Base-by-base conservation (phyloP, 2,113 vertebrate genomes). In the Pygoscelis antarcticus region DNA sequence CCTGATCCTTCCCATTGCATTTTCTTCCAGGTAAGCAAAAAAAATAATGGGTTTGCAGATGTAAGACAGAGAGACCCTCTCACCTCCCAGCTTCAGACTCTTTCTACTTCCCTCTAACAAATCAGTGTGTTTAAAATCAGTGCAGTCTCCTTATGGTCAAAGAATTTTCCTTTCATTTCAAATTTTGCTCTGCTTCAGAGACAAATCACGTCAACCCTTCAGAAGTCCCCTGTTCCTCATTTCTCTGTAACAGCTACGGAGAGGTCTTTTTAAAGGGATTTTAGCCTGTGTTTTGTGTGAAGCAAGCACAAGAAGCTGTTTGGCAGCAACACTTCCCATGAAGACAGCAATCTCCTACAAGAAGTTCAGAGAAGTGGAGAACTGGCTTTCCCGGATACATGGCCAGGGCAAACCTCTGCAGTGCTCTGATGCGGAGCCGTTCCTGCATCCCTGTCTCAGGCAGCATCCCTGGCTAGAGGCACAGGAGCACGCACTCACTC, bases 361-460 rank as follows among this genome's bases (percentile, higher is more conserved):
- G n/a, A 57, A 34, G 5, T 13, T 14, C 47, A 61, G 40, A 66
- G 26, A 49, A 32, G 13, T 5, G 23, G 19, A 72, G 52, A 68
- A 40, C 16, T 26, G 44, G 16, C 11, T 71, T 55, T 65, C 38
- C 40, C 6, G 9, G 29, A 25, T 12, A 25, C 10, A 6, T 11
- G 9, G 11, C 11, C 54, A 57, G 49, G 46, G 16, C 22, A 87
- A 42, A 86, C 8, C 21, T 30, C 49, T 70, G 61, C 66, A 9
- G 13, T 34, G 62, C 18, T 68, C 38, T 38, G 23, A 20, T 1
- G 4, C 0, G 11, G 49, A 70, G 64, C 22, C 1, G 0, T 52
- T 74, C 51, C 68, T 26, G 32, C 20, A 82, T 52, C 49, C 40
- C 13, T 6, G 1, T 9, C 38, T n/a, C 0, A 0, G n/a, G 57